Conservation (phyloP, 2,797 vertebrate genomes). For the Agapornis canus region DNA sequence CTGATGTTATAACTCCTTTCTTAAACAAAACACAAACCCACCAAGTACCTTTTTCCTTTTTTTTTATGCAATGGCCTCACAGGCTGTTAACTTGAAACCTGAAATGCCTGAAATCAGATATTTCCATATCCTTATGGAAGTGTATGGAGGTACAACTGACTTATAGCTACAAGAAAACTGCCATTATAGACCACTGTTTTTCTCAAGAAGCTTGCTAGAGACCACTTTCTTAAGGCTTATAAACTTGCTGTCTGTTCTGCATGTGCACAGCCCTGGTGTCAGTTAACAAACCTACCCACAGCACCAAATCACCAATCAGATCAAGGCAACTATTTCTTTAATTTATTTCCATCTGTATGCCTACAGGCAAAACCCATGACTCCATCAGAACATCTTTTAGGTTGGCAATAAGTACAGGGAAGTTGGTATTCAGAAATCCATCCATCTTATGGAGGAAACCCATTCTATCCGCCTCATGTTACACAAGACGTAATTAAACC, state of each 20-base stretch:
- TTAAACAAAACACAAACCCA: neutral
- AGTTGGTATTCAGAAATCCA: neutral
- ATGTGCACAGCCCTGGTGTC: neutral
- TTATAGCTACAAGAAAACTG: neutral
- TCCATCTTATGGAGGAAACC: neutral
- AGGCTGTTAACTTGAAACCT: neutral
- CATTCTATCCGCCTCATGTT: neutral
- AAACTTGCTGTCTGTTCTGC: neutral
- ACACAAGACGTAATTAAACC: neutral
- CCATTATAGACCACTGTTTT: neutral
- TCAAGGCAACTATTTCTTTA: neutral
- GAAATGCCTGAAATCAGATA: neutral
- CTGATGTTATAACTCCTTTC: neutral
- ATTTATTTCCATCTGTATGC: neutral
- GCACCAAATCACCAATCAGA: neutral
- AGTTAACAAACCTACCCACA: neutral
- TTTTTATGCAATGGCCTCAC: neutral
- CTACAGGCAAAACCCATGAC: neutral
- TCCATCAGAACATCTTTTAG: neutral
- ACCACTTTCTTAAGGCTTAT: neutral
- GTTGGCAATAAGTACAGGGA: neutral
- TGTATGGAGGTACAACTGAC: neutral
- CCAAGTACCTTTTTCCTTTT: neutral
- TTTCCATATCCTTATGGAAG: neutral
- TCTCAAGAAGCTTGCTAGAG: neutral